Percentiles rank a stretch among this genome's conserved stretches.
Conservation (phyloP, 2,797 vertebrate genomes). For the Poeciliopsis infans region DNA sequence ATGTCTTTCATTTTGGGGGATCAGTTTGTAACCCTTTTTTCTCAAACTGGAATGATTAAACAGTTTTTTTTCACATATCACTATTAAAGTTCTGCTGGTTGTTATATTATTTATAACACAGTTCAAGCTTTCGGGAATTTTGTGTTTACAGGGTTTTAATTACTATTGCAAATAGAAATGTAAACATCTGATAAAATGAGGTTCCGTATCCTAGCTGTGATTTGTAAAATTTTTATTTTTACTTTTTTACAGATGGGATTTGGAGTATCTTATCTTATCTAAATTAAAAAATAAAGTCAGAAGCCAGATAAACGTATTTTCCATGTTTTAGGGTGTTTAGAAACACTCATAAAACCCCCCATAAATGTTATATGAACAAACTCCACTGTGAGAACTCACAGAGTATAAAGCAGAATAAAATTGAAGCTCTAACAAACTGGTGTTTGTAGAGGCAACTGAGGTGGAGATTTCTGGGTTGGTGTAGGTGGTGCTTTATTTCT, state of each 20-base stretch:
- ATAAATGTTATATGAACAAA: slow-evolving; percentile 8
- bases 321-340: not conserved
- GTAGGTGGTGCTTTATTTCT: not conserved
- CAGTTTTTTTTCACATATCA: not conserved
- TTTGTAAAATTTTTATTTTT: not conserved
- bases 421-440: not conserved
- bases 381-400: not conserved
- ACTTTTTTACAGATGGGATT: not conserved
- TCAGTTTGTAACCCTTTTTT: not conserved
- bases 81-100: not conserved
- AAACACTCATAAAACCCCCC: not conserved
- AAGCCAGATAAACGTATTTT: too few relatives aligned
- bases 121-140: not conserved
- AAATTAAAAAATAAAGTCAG: not conserved
- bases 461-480: not conserved
- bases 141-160: not conserved
- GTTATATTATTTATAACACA: slow-evolving; percentile 1
- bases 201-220: not conserved
- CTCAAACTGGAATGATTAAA: not conserved
- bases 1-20: not conserved
- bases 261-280: not conserved
- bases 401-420: not conserved
- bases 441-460: not conserved
- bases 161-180: not conserved
- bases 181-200: not conserved